phyloP scores from a whole-genome alignment of 2,113 vertebrate genomes.

The Rhea pennata region DNA sequence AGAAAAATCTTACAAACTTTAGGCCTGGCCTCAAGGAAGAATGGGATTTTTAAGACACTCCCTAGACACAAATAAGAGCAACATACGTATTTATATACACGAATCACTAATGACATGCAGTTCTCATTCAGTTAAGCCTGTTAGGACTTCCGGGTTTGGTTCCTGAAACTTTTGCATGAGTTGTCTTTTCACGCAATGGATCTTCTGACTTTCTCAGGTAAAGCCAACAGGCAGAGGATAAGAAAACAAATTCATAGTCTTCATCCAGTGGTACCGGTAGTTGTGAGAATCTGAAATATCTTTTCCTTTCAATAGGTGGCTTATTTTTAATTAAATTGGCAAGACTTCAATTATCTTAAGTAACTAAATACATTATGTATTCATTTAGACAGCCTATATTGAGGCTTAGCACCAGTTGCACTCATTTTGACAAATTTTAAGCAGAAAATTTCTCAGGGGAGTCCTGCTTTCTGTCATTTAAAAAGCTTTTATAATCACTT shows the following conservation, averaged over 20 bases:
- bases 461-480: slow-evolving; percentile 72
- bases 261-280: background rate
- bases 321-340: slow-evolving; percentile 79
- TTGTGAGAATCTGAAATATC: slow-evolving; percentile 43
- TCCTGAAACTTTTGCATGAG: background rate
- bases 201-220: slow-evolving; percentile 11
- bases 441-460: slow-evolving; percentile 72
- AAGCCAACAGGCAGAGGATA: background rate
- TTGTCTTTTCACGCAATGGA: background rate
- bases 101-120: background rate
- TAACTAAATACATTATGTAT: slow-evolving; percentile 68
- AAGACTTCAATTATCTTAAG: slow-evolving; percentile 74
- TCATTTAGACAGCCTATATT: slow-evolving; percentile 29
- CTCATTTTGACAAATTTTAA: slow-evolving; percentile 69
- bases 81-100: background rate
- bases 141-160: background rate
- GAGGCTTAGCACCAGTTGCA: slow-evolving; percentile 42
- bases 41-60: background rate
- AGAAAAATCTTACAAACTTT: background rate
- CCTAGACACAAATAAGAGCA: background rate
- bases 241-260: background rate
- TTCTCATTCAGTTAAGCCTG: background rate
- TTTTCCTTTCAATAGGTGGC: slow-evolving; percentile 46
- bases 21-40: background rate
- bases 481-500: slow-evolving; percentile 75